Base-by-base conservation (phyloP, 2,888 invertebrate genomes). In the Drosophila niveifrons region DNA sequence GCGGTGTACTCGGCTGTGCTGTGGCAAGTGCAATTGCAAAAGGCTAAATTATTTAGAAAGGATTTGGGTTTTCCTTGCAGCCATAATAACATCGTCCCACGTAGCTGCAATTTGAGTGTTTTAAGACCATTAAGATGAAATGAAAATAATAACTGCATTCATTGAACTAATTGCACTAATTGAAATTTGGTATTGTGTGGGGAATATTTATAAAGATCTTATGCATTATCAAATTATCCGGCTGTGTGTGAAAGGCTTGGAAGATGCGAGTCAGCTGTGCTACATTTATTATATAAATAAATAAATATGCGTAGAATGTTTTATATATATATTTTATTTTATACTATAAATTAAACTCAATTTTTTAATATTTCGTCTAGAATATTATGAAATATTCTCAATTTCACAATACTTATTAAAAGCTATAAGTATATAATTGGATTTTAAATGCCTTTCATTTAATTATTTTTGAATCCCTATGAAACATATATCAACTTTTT, bases 1-100 rank as follows among this genome's bases (percentile, higher is more conserved):
- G 28, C n/a, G 15, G 13, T n/a, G 7, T 13, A 15, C 36, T 9
- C 3, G 2, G 6, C 28, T 47, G 51, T 47, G 51, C 39, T 48
- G 36, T 61, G 51, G 31, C 69, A 61, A 75, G 57, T 74, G 77
- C 73, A 65, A 41, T 75, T 61, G 65, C 47, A 65, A 64, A 58
- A 58, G 62, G 47, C 58, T 58, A 58, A 77, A 73, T 80, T 70
- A 82, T 85, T 85, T 88, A 85, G 89, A 85, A 85, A 80, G 85
- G 85, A 85, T 85, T 89, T 82, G 64, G 77, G 72, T 73, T 79
- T 84, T 82, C 66, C 71, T 61, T 65, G 29, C 23, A 10, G 17
- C 62, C 41, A 31, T 48, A 46, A 41, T 23, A 23, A 23, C 17
- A 10, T 17, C 18, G 43, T 39, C 43, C 7, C 13, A 28, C 55